Evolutionary conservation across 2,797 vertebrate species (phyloP).

Genomic region (Notoglanidium macrostoma): DNA sequence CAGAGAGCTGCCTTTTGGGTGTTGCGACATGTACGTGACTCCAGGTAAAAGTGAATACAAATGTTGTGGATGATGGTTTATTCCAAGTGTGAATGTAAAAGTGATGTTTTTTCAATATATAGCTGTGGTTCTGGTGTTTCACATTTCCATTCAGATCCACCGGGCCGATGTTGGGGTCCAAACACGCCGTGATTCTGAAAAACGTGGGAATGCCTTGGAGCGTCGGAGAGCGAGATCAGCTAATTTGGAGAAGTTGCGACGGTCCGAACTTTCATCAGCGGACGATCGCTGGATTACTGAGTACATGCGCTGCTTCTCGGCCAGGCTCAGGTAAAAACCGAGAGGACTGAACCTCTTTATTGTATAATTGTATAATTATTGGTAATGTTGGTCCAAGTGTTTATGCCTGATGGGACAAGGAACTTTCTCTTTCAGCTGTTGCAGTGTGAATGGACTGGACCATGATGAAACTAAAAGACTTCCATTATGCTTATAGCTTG

Average conservation of each 20-base stretch:
- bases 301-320: slow-evolving; percentile 95
- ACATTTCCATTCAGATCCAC: slow-evolving; percentile 71
- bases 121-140: neutral
- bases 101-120: neutral
- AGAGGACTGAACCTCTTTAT: neutral
- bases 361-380: too few species aligned
- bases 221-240: slow-evolving; percentile 79
- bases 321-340: slow-evolving; percentile 80
- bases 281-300: slow-evolving; percentile 92
- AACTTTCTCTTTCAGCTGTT: slow-evolving; percentile 17
- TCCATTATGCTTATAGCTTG: neutral
- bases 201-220: slow-evolving; percentile 70
- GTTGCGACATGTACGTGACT: neutral
- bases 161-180: slow-evolving; percentile 79
- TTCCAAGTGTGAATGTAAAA: neutral
- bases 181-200: slow-evolving; percentile 79
- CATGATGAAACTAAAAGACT: neutral
- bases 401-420: neutral
- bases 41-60: neutral
- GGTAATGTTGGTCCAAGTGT: too few species aligned
- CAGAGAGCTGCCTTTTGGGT: neutral
- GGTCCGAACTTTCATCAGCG: slow-evolving; percentile 66
- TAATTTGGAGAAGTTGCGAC: slow-evolving; percentile 77
- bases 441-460: neutral
- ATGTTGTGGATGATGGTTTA: neutral